These are phyloP conservation scores for Melitaea athalia DNA, from an alignment of 2,888 invertebrate genomes.

Conservation along the genomic window DNA sequence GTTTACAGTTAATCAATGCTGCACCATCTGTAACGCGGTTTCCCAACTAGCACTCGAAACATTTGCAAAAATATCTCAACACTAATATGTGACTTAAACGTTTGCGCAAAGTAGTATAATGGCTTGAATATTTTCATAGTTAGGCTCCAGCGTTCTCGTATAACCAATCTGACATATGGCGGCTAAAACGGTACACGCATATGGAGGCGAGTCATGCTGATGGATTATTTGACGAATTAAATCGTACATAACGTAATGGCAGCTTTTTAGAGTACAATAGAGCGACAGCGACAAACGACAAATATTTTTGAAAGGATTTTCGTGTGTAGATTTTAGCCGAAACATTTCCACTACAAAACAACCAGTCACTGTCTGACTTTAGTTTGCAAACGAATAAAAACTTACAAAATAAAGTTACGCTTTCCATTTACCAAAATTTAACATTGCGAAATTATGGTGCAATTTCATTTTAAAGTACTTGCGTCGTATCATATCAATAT, in stretches of 20 bases:
- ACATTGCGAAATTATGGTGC: conserved; percentile 6
- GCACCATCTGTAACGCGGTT: conserved; percentile 62
- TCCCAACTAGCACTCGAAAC: conserved; percentile 43
- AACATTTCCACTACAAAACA: neutral
- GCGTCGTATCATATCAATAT: conserved; percentile 35
- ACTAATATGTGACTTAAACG: conserved; percentile 28
- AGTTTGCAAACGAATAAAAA: neutral
- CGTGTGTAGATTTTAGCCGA: conserved; percentile 10
- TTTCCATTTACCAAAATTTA: neutral
- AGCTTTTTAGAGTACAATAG: conserved; percentile 48
- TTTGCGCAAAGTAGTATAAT: conserved; percentile 26
- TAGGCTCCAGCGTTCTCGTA: conserved; percentile 25
- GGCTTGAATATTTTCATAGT: conserved; percentile 22
- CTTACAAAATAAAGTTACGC: no score
- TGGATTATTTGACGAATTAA: conserved; percentile 60
- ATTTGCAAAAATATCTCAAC: conserved; percentile 14
- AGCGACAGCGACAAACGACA: conserved; percentile 27
- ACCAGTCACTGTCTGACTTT: neutral
- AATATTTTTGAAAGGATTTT: conserved; percentile 20
- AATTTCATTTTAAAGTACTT: conserved; percentile 20
- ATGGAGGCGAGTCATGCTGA: conserved; percentile 55
- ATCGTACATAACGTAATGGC: conserved; percentile 51
- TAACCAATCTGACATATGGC: conserved; percentile 66
- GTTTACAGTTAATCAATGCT: conserved; percentile 71
- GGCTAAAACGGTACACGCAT: conserved; percentile 66